phyloP scores from a whole-genome alignment of 2,797 vertebrate species.

The Hemitrygon akajei region DNA sequence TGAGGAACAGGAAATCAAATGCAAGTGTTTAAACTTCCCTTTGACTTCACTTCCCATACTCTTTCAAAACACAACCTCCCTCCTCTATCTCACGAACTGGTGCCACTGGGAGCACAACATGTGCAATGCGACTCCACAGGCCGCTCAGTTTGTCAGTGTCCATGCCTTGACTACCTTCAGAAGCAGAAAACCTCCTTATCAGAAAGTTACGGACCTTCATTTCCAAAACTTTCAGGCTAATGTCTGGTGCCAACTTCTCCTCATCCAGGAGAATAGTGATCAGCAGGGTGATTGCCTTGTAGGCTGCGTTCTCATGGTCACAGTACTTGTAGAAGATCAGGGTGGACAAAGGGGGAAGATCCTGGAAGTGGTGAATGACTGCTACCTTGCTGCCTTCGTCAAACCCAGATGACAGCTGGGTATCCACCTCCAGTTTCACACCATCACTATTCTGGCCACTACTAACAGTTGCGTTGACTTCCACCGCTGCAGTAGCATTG shows the following conservation, averaged over 20 bases:
- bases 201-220: constrained; percentile 74
- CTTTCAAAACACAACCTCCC: constrained; percentile 53
- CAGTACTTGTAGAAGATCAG: constrained; percentile 96
- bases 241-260: constrained; percentile 48
- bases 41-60: neutral
- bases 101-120: constrained; percentile 75
- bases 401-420: constrained; percentile 65
- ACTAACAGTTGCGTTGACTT: constrained; percentile 58
- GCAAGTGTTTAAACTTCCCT: neutral
- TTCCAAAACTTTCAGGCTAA: constrained; percentile 61
- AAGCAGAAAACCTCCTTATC: constrained; percentile 60
- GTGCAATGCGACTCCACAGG: constrained; percentile 89
- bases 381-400: constrained; percentile 59
- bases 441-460: constrained; percentile 58
- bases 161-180: constrained; percentile 61
- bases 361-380: constrained; percentile 74
- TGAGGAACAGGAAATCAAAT: neutral
- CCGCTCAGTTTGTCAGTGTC: constrained; percentile 76
- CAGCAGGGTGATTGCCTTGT: constrained; percentile 72
- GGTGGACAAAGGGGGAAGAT: constrained; percentile 74
- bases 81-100: constrained; percentile 61
- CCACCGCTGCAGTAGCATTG: constrained; percentile 53
- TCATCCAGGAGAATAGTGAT: constrained; percentile 78
- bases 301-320: constrained; percentile 79
- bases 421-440: constrained; percentile 74